These are phyloP conservation scores for Leptogaster cylindrica DNA, from an alignment of 2,888 invertebrate species.

Conservation along the genomic window DNA sequence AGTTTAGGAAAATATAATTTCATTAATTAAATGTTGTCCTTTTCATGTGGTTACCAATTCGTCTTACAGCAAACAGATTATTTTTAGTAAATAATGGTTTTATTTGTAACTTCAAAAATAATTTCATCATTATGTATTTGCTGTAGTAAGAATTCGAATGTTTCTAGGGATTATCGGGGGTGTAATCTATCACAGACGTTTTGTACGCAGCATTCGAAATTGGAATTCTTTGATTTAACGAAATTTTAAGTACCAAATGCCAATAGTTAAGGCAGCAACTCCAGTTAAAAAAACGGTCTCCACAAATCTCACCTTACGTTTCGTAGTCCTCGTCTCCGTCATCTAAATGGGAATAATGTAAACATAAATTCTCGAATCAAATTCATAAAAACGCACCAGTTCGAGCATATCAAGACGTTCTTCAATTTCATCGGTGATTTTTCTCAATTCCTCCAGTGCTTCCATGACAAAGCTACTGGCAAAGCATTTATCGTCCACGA, in stretches of 20 bases:
- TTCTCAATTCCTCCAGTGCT: slow-evolving; percentile 55
- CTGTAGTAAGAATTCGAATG: neutral
- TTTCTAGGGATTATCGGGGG: neutral
- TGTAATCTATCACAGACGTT: slow-evolving; percentile 3
- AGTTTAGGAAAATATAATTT: no score
- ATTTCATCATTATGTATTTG: no score
- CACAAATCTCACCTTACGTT: neutral
- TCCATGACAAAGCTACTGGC: slow-evolving; percentile 59
- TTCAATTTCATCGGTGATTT: slow-evolving; percentile 53
- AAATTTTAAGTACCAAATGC: slow-evolving; percentile 5
- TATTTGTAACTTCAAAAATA: slow-evolving; percentile 9
- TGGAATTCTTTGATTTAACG: neutral
- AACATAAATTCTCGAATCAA: neutral
- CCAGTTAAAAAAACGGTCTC: neutral
- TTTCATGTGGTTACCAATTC: neutral
- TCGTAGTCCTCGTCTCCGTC: no score
- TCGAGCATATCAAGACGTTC: slow-evolving; percentile 53
- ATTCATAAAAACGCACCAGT: slow-evolving; percentile 45
- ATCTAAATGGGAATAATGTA: no score
- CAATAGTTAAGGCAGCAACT: neutral
- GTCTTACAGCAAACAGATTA: neutral
- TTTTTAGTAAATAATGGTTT: neutral
- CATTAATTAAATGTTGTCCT: neutral
- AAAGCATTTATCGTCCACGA: slow-evolving; percentile 58
- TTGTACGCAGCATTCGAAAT: neutral